phyloP scores from a whole-genome alignment of 1,140 invertebrate species.

The Micrasema minimum region DNA sequence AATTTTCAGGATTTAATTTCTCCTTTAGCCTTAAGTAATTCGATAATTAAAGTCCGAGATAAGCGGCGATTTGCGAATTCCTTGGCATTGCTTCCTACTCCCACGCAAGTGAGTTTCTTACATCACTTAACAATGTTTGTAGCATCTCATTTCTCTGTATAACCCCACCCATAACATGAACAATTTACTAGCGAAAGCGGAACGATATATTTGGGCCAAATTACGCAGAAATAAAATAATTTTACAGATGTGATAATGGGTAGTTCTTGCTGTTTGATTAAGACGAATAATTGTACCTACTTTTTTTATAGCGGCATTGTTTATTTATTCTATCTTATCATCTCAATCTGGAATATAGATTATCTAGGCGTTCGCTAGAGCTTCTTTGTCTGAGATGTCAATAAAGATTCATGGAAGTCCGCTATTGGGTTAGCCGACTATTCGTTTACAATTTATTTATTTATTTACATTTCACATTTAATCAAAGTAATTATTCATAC shows the following conservation, averaged over 20 bases:
- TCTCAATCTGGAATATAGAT: too few relatives aligned
- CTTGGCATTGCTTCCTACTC: not conserved
- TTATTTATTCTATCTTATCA: too few relatives aligned
- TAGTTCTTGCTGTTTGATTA: not conserved
- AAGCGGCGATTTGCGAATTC: slow-evolving; percentile 24
- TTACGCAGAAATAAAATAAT: not conserved
- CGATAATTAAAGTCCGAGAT: slow-evolving; percentile 19
- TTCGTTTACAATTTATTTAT: too few relatives aligned
- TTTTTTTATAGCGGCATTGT: too few relatives aligned
- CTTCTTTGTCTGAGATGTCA: too few relatives aligned
- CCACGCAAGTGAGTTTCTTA: slow-evolving; percentile 10
- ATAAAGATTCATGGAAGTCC: too few relatives aligned
- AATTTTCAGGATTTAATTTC: not conserved
- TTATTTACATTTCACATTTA: too few relatives aligned
- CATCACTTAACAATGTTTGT: slow-evolving; percentile 16
- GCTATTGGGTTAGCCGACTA: too few relatives aligned
- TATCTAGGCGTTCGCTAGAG: too few relatives aligned
- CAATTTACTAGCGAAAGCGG: slow-evolving; percentile 24
- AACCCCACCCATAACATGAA: not conserved
- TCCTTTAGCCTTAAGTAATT: slow-evolving; percentile 5
- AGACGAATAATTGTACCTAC: not conserved
- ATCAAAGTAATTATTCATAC: too few relatives aligned
- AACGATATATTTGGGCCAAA: slow-evolving; percentile 6
- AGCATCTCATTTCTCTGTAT: not conserved
- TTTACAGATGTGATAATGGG: not conserved